Percentiles rank a stretch among this genome's conserved stretches.
Evolutionary conservation across 2,888 invertebrate genomes (phyloP).

Genomic region (Hypsopygia costalis): DNA sequence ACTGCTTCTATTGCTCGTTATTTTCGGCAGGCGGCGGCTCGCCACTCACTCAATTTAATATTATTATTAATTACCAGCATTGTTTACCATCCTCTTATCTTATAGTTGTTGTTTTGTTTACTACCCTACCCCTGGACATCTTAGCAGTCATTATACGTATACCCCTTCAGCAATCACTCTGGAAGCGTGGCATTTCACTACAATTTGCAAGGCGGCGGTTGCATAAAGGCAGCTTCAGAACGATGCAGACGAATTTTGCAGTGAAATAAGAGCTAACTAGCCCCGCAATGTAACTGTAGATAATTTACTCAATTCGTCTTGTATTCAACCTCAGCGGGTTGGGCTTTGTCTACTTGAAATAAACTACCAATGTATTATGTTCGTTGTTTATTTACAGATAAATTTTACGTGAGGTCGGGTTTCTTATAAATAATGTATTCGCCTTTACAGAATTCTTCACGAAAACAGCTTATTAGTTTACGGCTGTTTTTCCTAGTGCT

Average conservation of each 20-base stretch:
- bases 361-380: slow-evolving; percentile 33
- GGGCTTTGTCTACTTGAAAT: slow-evolving; percentile 35
- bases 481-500: too few species aligned
- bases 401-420: too few species aligned
- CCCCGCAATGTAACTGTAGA: slow-evolving; percentile 46
- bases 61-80: slow-evolving; percentile 1
- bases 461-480: too few species aligned
- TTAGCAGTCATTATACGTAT: slow-evolving; percentile 3
- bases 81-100: slow-evolving; percentile 1
- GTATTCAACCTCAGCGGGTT: slow-evolving; percentile 43
- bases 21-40: too few species aligned
- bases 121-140: not conserved
- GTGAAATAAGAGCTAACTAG: slow-evolving; percentile 55
- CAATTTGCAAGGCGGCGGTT: slow-evolving; percentile 20
- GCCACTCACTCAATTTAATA: not conserved
- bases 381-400: slow-evolving; percentile 37
- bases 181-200: slow-evolving; percentile 8
- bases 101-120: slow-evolving; percentile 5
- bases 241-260: slow-evolving; percentile 42
- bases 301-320: slow-evolving; percentile 59
- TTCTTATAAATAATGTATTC: too few species aligned
- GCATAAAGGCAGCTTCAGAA: slow-evolving; percentile 48
- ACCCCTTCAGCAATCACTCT: slow-evolving; percentile 7
- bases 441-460: too few species aligned
- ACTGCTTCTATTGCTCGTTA: too few species aligned